Base-by-base conservation (phyloP, 2,113 vertebrate genomes). In the Cochlearius cochlearius region DNA sequence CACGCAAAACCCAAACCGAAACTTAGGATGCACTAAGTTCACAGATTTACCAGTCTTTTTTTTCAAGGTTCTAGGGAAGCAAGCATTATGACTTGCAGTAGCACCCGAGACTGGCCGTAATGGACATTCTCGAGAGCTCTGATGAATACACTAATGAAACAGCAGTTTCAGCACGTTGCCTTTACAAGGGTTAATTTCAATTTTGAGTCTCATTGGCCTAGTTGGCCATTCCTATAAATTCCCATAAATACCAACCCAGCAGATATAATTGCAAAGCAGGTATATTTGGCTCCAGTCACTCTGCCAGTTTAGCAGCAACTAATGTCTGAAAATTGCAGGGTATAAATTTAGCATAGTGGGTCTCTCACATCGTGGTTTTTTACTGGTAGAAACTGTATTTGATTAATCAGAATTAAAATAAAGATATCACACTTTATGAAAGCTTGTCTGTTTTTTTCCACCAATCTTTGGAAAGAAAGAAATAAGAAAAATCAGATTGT, bases 291-390 rank as follows among this genome's bases (percentile, higher is more conserved):
- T 97, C 59, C 50, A 86, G 83, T 88, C 75, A 58, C 91, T 91
- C 94, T 47, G 69, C 77, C 81, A 45, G 76, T 95, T 85, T 47
- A 47, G 86, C 19, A 7, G 80, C 95, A 97, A 87, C 50, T 73
- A 91, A 96, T 12, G 47, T 84, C 90, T 86, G 91, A 95, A 98
- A 98, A 98, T 97, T 97, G 96, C 93, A 96, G 88, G 90, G 94
- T 98, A 92, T 97, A 98, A 97, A 96, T 97, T 97, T 98, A 98
- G 94, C 79, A 66, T 38, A 91, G 93, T 88, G 87, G 94, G 84
- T 96, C 96, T 82, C 84, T 73, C 77, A 92, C 66, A 88, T 89
- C 4, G n/a, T 30, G 85, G 56, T 94, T 94, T 95, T 88, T 93
- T 20, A 27, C 77, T 82, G 29, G 63, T 74, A 93, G 67, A 95